Conservation (phyloP, 2,113 vertebrate species). For the Pollachius pollachius region DNA sequence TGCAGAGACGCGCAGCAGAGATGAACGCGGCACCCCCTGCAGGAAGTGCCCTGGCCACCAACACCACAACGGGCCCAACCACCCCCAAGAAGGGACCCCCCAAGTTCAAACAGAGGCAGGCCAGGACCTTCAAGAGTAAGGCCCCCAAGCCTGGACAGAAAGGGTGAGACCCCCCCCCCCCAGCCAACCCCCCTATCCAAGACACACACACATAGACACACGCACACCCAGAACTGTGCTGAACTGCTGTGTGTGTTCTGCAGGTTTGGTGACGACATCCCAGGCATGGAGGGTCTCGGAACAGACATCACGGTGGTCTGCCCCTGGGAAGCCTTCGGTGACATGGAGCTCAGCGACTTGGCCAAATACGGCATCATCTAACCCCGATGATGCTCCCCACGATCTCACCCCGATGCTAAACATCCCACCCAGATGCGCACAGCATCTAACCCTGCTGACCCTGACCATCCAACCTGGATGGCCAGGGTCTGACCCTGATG, state of each 20-base stretch:
- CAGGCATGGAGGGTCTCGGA: constrained; percentile 96
- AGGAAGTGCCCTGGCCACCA: constrained; percentile 72
- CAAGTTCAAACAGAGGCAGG: constrained; percentile 97
- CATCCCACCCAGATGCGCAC: constrained; percentile 54
- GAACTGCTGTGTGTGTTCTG: neutral
- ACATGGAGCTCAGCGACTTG: constrained; percentile 96
- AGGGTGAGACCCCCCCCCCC: constrained; percentile 72
- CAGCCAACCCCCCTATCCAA: neutral
- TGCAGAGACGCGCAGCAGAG: constrained; percentile 33
- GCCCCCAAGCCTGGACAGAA: constrained; percentile 95
- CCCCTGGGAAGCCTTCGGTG: constrained; percentile 97
- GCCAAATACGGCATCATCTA: constrained; percentile 98
- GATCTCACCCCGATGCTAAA: constrained; percentile 74
- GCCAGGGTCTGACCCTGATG: constrained; percentile 74
- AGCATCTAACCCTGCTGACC: constrained; percentile 73
- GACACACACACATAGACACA: neutral
- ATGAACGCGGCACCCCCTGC: constrained; percentile 77
- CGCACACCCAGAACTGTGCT: neutral
- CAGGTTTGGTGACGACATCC: constrained; percentile 96
- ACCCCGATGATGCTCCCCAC: constrained; percentile 64
- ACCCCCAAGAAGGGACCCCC: constrained; percentile 93
- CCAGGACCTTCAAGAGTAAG: constrained; percentile 97
- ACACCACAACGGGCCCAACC: constrained; percentile 69
- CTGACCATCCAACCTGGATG: too few species aligned
- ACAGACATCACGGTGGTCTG: constrained; percentile 96